Evolutionary conservation across 2,888 invertebrate genomes (phyloP).

Genomic region (Catonia carolina): DNA sequence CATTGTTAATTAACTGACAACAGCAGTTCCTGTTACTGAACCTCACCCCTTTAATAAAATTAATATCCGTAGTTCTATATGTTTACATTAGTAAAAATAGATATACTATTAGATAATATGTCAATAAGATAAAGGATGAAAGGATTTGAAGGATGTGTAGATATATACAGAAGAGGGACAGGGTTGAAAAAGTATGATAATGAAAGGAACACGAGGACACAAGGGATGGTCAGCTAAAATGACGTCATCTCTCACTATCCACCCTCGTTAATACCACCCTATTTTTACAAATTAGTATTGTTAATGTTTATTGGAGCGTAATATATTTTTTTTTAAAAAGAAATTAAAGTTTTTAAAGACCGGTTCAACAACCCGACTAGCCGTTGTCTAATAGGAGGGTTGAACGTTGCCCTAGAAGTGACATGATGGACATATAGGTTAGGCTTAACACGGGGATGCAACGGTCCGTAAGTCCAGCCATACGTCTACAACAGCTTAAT

Average conservation of each 20-base stretch:
- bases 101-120: no score
- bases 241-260: neutral
- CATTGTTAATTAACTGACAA: no score
- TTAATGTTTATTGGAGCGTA: conserved; percentile 12
- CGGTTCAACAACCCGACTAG: neutral
- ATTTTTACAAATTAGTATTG: conserved; percentile 10
- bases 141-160: no score
- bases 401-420: neutral
- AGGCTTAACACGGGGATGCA: neutral
- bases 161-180: no score
- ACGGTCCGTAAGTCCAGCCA: neutral
- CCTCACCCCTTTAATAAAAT: no score
- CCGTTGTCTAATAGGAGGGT: no score
- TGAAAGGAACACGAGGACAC: neutral
- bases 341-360: conserved; percentile 18
- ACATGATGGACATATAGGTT: neutral
- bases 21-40: no score
- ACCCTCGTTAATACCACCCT: neutral
- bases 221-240: conserved; percentile 1
- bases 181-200: no score
- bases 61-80: no score
- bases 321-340: conserved; percentile 13
- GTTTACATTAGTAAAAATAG: no score
- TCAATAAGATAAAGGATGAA: no score
- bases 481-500: no score